A percentile compares a stretch with the other conserved stretches of the same genome.
These are phyloP conservation scores for Drosophila mayri DNA, from an alignment of 1,140 invertebrate genomes.

Conservation along the genomic window DNA sequence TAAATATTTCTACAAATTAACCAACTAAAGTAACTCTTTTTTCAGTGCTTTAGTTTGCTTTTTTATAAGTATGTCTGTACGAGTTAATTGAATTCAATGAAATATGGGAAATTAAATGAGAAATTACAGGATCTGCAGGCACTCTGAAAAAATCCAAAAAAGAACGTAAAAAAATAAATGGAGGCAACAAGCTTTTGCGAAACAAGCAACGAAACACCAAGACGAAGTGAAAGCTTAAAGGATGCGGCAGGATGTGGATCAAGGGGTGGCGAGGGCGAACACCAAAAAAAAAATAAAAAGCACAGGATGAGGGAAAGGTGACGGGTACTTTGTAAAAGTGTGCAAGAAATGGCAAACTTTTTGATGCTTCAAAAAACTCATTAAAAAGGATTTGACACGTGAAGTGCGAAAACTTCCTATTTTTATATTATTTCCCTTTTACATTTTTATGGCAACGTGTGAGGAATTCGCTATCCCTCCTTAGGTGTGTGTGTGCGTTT, in stretches of 20 bases:
- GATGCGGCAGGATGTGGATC: constrained; percentile 21
- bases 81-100: constrained; percentile 41
- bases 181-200: constrained; percentile 8
- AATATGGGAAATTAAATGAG: constrained; percentile 30
- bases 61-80: neutral
- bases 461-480: constrained; percentile 34
- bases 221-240: constrained; percentile 14
- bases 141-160: neutral
- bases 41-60: constrained; percentile 3
- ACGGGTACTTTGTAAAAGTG: constrained; percentile 58
- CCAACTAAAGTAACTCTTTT: neutral
- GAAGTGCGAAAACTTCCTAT: constrained; percentile 83
- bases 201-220: constrained; percentile 18
- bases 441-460: constrained; percentile 84
- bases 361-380: constrained; percentile 84
- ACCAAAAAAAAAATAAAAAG: no score
- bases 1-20: neutral
- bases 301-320: neutral
- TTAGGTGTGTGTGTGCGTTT: constrained; percentile 55
- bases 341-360: constrained; percentile 82
- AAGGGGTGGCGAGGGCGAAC: neutral
- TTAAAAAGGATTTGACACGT: constrained; percentile 85
- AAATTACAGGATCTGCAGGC: constrained; percentile 10
- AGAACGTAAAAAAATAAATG: constrained; percentile 39
- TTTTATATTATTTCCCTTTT: constrained; percentile 84